Evolutionary conservation across 1,140 invertebrate species (phyloP), one percentile per base, ranked within the genome.

Genomic region (Grapholita molesta): DNA sequence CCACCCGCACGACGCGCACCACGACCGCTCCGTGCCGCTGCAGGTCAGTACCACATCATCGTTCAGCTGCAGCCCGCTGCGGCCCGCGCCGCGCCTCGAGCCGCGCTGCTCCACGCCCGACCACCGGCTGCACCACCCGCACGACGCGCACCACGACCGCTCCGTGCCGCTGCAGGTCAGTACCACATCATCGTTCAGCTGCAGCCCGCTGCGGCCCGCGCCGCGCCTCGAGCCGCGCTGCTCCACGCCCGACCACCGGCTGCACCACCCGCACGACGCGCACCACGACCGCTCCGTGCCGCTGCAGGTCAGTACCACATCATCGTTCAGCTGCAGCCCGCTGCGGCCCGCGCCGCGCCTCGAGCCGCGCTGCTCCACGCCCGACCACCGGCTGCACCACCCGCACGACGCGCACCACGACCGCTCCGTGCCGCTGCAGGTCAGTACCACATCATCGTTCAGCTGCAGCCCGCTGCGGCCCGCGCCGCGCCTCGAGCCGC

Each of bases 91-190:
- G 12, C 35, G 48, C 9, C 66, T n/a, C 1, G 25, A 48, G 57
- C 38, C 3, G 61, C 73, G 21, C 67, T 76, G 76, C 71, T 74
- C 25, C 75, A 74, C 70, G 70, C 74, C 3, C 28, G 3, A 15
- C n/a, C n/a, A n/a, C n/a, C n/a, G n/a, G n/a, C n/a, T n/a, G n/a
- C n/a, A n/a, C n/a, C n/a, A n/a, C n/a, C n/a, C n/a, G n/a, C n/a
- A n/a, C n/a, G n/a, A n/a, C n/a, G n/a, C n/a, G n/a, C n/a, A n/a
- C n/a, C n/a, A n/a, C n/a, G n/a, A n/a, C n/a, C n/a, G n/a, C n/a
- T n/a, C n/a, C n/a, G n/a, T n/a, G n/a, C n/a, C n/a, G n/a, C n/a
- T n/a, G n/a, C n/a, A n/a, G n/a, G n/a, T n/a, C n/a, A n/a, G n/a
- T n/a, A n/a, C n/a, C n/a, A n/a, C n/a, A n/a, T n/a, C n/a, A n/a